phyloP scores from a whole-genome alignment of 2,888 invertebrate genomes.

The Pseudoips prasinana region DNA sequence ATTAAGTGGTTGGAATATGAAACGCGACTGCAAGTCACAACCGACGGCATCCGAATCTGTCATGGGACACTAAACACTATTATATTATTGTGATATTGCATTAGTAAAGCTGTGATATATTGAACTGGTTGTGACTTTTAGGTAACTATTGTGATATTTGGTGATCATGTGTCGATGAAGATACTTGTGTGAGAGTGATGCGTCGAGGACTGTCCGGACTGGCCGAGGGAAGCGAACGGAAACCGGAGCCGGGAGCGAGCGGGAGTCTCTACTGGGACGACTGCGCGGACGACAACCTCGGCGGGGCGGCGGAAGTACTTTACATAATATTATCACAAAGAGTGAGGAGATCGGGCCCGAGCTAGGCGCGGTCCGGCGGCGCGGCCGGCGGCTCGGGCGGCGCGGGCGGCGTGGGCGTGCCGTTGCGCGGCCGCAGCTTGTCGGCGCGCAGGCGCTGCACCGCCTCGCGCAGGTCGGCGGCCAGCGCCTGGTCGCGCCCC shows the following conservation, averaged over 20 bases:
- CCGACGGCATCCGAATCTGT: constrained; percentile 35
- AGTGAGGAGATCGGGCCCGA: constrained; percentile 58
- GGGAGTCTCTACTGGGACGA: too few relatives aligned
- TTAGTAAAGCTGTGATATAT: constrained; percentile 78
- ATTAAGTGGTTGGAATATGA: neutral
- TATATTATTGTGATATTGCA: constrained; percentile 70
- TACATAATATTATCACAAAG: constrained; percentile 74
- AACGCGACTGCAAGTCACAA: constrained; percentile 39
- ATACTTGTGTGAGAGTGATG: constrained; percentile 30
- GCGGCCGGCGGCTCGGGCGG: constrained; percentile 45
- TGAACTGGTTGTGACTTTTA: constrained; percentile 75
- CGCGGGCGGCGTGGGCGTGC: constrained; percentile 62
- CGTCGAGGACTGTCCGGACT: constrained; percentile 35
- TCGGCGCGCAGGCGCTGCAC: constrained; percentile 75
- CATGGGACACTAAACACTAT: constrained; percentile 45
- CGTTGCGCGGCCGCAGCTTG: constrained; percentile 68
- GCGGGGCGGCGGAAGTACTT: constrained; percentile 67
- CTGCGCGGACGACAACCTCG: constrained; percentile 30
- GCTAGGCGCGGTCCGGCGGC: constrained; percentile 36
- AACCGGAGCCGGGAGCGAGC: constrained; percentile 39
- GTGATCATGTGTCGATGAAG: constrained; percentile 54
- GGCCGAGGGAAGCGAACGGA: constrained; percentile 40
- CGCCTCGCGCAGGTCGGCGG: constrained; percentile 75
- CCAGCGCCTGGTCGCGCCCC: constrained; percentile 75
- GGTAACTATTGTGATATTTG: constrained; percentile 82